Base-by-base conservation (phyloP, 1,140 invertebrate species). In the Amphibalanus amphitrite region DNA sequence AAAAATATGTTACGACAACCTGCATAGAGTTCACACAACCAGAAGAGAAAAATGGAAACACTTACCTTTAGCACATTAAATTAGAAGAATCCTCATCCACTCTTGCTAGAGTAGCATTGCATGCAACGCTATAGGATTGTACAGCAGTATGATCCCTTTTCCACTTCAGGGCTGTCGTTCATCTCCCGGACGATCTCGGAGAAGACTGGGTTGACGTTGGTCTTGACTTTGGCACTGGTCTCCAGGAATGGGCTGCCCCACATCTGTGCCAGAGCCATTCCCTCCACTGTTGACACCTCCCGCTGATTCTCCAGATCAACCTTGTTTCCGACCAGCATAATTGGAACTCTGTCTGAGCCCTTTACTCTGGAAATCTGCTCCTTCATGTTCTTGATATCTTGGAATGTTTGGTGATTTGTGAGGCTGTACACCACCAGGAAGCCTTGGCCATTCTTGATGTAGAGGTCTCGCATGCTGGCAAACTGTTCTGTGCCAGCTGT, bases 401-500 rank as follows among this genome's bases (percentile, higher is more conserved):
- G 92, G 80, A 95, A 95, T 67, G 91, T 94, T 78, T 94, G 91
- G 78, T 92, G 89, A 81, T 91, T 93, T 59, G 92, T 95, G 74
- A 95, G 85, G 76, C 90, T 92, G 84, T 98, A 99, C 74, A 99
- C 96, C 73, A 99, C 92, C 76, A 99, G 93, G 84, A 99, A 98
- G 71, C 96, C 97, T 82, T 98, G 95, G 20, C 97, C 97, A 82
- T 99, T 99, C 83, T 99, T 99, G 90, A 99, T 99, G 82, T 99
- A 99, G 76, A 99, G 86, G 85, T 99, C 97, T 79, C 97, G 87
- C 97, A 99, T 99, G 74, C 96, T 95, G 78, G 97, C 98, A 82
- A 99, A 99, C 88, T 99, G 97, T 87, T 99, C 97, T 75, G 97
- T 99, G 78, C 97, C 97, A 77, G 97, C 97, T 71, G 97, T 99